Evolutionary conservation across 92 coral and sea anemone species (phyloP), one percentile per base, ranked within the genome.

Genomic region (Heteractis magnifica): DNA sequence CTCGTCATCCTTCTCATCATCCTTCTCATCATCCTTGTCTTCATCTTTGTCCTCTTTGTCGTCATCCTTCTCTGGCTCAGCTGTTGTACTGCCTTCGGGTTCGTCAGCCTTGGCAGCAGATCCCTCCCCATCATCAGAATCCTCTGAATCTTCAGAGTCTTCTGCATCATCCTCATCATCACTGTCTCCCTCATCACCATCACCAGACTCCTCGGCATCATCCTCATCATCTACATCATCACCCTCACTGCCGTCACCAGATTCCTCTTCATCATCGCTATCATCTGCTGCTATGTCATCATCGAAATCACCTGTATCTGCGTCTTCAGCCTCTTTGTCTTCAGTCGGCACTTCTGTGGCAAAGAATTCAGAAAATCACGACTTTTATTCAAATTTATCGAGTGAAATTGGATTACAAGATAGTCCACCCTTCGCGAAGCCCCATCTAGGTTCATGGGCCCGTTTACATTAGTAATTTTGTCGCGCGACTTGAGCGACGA

Each of bases 221-320:
- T 90, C 91, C 48, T 90, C 93, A 34, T 85, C 84, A 48, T 85
- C 89, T 15, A 65, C 89, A n/a, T 91, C 90, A 58, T 88, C 94
- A 62, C 86, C 80, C 49, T 79, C 87, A 52, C 87, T 81, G 6
- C 72, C 79, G 19, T 86, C 92, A 8, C 75, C 85, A 51, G 84
- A 83, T 11, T 86, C 92, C 50, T 78, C 84, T 49, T 81, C 80
- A 59, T 89, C 90, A 50, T 83, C 83, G 26, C 62, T 72, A 19
- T 75, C 90, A 68, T 85, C 91, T 10, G 82, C 20, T 44, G 85
- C 82, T 21, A 81, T 77, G 10, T 85, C 89, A 78, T 89, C 87
- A 18, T 77, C 88, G 48, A 81, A 89, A 64, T 90, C 93, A 11
- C 87, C 90, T 13, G 90, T 77, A 59, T 85, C 88, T 6, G 81